A percentile compares a stretch with the other conserved stretches of the same genome.
Conservation (phyloP, 2,888 invertebrate genomes). For the Diarsia dahlii region DNA sequence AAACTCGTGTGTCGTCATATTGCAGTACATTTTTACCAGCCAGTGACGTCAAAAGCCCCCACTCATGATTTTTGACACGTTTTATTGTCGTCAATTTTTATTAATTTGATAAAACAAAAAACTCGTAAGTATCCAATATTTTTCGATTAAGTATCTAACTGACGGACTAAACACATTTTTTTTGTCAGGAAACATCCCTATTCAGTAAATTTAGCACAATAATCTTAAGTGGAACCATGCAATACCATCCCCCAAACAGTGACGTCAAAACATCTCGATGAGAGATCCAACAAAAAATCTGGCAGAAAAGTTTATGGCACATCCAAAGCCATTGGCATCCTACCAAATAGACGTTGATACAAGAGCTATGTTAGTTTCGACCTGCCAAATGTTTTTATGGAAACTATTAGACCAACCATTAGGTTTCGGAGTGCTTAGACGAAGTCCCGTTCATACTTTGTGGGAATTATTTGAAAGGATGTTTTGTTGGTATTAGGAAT, state of each 20-base stretch:
- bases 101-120: no score
- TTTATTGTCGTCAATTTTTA: no score
- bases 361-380: constrained; percentile 43
- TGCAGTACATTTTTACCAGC: no score
- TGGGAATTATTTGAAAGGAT: constrained; percentile 41
- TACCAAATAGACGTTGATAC: constrained; percentile 60
- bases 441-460: constrained; percentile 18
- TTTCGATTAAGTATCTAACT: no score
- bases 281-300: constrained; percentile 46
- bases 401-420: constrained; percentile 44
- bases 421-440: constrained; percentile 19
- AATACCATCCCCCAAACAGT: constrained; percentile 3
- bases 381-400: constrained; percentile 65
- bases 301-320: constrained; percentile 36
- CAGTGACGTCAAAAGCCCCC: no score
- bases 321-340: constrained; percentile 44
- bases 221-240: neutral
- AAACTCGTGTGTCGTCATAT: no score
- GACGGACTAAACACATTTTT: no score
- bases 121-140: no score
- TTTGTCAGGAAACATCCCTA: no score
- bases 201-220: neutral
- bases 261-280: constrained; percentile 10
- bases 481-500: constrained; percentile 6
- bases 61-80: no score